Base-by-base conservation (phyloP, 2,113 vertebrate genomes). In the Malurus alboscapulatus region DNA sequence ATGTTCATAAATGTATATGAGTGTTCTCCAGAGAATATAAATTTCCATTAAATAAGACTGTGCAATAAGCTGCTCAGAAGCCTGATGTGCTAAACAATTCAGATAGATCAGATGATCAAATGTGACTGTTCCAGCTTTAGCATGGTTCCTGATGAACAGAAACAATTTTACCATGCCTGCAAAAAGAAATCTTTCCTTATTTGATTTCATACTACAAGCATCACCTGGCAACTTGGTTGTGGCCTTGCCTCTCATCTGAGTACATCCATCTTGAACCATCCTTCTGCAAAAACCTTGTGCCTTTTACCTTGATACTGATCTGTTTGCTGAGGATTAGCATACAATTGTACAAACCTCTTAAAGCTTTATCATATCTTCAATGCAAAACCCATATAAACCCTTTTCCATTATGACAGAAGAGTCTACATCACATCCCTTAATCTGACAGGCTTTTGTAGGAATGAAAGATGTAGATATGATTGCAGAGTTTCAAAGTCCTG, bases 241-340 rank as follows among this genome's bases (percentile, higher is more conserved):
- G 91, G 75, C 58, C 36, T 83, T 93, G 47, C 61, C 32, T 92
- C 51, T 93, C 67, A 55, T 67, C 77, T 66, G 59, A 79, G 26
- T 65, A 77, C 30, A 59, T 74, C 54, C 5, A 1, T 51, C 55
- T 54, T 83, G 78, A 92, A 80, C 71, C 32, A 44, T 89, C 47
- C 38, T 79, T 88, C 87, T 90, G 65, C 48, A 86, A 77, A 94
- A 96, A 44, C 47, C 62, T 91, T 85, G 79, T 59, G 88, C 44
- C 34, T 93, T 90, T 92, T 94, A 73, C 61, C 27, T 74, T 89
- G 89, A 92, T 93, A 93, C 58, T 71, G 87, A 92, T 95, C 94
- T 96, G 24, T 67, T 88, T 91, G 81, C 26, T 1, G 12, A 83
- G 81, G 94, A 92, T 96, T 95, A 95, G 55, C 89, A 87, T 91